phyloP scores from a whole-genome alignment of 2,888 invertebrate genomes.

The Cheilosia vulpina region DNA sequence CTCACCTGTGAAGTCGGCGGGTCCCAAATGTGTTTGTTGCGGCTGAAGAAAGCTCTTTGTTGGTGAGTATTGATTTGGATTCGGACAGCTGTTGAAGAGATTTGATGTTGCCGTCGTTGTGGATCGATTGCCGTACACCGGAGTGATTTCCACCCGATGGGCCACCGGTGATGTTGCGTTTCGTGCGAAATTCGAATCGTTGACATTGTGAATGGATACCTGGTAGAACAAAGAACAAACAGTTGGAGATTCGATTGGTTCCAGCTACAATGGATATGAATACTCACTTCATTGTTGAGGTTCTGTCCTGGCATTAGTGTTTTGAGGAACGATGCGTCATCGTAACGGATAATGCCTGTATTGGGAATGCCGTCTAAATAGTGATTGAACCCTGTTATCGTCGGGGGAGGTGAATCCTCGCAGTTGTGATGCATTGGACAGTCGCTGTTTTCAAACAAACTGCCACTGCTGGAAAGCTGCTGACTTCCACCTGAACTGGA shows the following conservation, averaged over 20 bases:
- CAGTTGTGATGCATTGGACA: slow-evolving; percentile 82
- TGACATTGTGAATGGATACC: slow-evolving; percentile 83
- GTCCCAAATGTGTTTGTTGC: slow-evolving; percentile 53
- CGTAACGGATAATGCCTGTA: slow-evolving; percentile 82
- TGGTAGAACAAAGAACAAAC: slow-evolving; percentile 47
- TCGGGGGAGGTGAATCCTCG: slow-evolving; percentile 83
- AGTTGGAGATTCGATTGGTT: neutral
- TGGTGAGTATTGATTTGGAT: slow-evolving; percentile 60
- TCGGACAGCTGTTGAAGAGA: slow-evolving; percentile 78
- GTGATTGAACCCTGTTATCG: slow-evolving; percentile 81
- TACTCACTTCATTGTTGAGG: slow-evolving; percentile 83
- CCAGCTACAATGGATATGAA: neutral
- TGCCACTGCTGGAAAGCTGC: slow-evolving; percentile 76
- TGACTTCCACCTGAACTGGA: slow-evolving; percentile 71
- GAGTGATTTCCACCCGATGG: slow-evolving; percentile 83
- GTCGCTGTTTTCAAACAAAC: slow-evolving; percentile 77
- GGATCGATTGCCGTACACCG: slow-evolving; percentile 80
- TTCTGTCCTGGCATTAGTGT: slow-evolving; percentile 83
- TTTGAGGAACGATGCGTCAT: slow-evolving; percentile 82
- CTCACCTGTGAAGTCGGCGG: slow-evolving; percentile 64
- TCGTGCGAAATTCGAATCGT: slow-evolving; percentile 82
- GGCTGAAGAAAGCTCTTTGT: slow-evolving; percentile 59
- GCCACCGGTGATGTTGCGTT: slow-evolving; percentile 80
- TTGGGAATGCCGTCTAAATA: slow-evolving; percentile 83
- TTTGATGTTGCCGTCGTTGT: slow-evolving; percentile 68